Evolutionary conservation across 2,888 invertebrate species (phyloP), one percentile per base, ranked within the genome.

Genomic region (Amblyteles armatorius): DNA sequence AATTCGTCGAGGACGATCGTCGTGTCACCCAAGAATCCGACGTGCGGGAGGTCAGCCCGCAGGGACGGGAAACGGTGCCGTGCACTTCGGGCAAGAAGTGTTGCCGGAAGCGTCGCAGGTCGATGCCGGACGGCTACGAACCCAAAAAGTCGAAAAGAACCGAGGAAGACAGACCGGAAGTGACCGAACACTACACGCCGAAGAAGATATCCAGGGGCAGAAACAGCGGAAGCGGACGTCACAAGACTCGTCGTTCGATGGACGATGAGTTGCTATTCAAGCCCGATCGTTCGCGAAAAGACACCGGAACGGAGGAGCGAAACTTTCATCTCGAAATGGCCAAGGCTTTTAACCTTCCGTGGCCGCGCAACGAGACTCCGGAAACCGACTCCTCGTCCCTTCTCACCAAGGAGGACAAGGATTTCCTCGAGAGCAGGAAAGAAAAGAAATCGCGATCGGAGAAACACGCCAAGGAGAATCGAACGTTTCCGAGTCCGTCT

Each of bases 101-200:
- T 50, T 76, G 68, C 69, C 82, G 86, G 6, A 84, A 87, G 26
- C 85, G 88, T 36, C 87, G 88, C 3, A 67, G 79, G 33, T 88
- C 89, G 36, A 74, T 87, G 63, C 88, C 87, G n/a, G 86, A 87
- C 19, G 86, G 86, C n/a, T 73, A 67, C 3, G 83, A 57, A n/a
- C 48, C 44, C n/a, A 80, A 80, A 33, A 69, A 65, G 65, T 6
- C 26, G 19, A 68, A 79, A 11, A 69, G 19, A 57, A 55, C 40
- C n/a, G 71, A 83, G 0, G 69, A 60, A 13, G 69, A 79, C 4
- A 52, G 40, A 44, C 16, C n/a, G 9, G 44, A 44, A 16, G 44
- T 13, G 1, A 55, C 11, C 19, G 63, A 72, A 33, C 50, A 71
- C 9, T 69, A 69, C 26, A 60, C 69, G 7, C 48, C 29, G 16